phyloP scores from a whole-genome alignment of 2,113 vertebrate species.

The Pseudonaja textilis region DNA sequence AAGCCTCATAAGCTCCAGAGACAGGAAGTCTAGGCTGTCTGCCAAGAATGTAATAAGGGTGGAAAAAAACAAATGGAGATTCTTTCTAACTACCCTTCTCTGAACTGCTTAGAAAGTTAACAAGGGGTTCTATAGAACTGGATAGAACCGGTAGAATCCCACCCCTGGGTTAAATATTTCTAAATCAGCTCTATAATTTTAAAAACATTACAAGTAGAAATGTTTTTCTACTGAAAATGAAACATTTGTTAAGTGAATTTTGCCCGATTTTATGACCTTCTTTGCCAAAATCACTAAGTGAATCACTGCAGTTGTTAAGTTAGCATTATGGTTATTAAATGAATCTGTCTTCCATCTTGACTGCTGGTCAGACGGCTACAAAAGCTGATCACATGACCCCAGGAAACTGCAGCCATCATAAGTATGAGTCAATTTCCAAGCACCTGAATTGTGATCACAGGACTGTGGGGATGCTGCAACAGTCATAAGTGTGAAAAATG shows the following conservation, averaged over 20 bases:
- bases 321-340: neutral
- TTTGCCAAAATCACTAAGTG: neutral
- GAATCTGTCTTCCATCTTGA: neutral
- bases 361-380: neutral
- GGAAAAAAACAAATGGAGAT: too few species aligned
- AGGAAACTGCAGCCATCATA: neutral
- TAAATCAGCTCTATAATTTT: neutral
- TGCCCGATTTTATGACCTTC: neutral
- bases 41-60: too few species aligned
- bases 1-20: too few species aligned
- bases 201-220: neutral
- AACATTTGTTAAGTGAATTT: neutral
- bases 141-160: too few species aligned
- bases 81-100: too few species aligned
- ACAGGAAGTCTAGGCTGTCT: too few species aligned
- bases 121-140: too few species aligned
- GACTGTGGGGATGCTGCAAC: neutral
- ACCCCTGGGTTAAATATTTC: neutral
- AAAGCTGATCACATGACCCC: neutral
- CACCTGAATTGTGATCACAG: neutral
- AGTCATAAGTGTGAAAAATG: neutral
- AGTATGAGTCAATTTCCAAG: neutral
- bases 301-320: neutral
- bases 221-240: neutral
- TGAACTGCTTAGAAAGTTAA: too few species aligned